A percentile compares a stretch with the other conserved stretches of the same genome.
phyloP scores from a whole-genome alignment of 2,113 vertebrate species.

The Mustela lutreola region DNA sequence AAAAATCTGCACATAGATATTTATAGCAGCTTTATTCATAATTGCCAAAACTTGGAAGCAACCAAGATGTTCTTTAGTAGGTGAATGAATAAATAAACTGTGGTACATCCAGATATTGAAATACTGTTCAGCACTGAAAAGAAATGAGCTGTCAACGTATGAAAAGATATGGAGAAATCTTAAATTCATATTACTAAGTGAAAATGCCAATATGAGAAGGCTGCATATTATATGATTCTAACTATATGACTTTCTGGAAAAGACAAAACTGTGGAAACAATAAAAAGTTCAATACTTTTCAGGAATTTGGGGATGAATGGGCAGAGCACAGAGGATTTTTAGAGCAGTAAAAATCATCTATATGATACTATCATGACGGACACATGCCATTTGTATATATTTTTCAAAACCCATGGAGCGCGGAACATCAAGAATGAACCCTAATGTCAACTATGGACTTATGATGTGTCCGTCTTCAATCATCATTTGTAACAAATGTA shows the following conservation, averaged over 20 bases:
- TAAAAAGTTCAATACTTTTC: neutral
- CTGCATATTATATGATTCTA: neutral
- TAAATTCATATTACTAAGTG: neutral
- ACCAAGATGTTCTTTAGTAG: neutral
- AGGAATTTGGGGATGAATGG: neutral
- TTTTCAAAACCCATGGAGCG: neutral
- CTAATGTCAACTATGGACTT: neutral
- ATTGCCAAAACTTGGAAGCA: neutral
- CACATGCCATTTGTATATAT: neutral
- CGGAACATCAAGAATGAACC: neutral
- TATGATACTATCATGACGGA: neutral
- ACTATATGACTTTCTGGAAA: neutral
- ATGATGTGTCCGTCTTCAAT: neutral
- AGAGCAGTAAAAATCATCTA: neutral
- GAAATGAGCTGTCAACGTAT: neutral
- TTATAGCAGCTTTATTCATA: neutral
- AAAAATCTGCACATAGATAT: neutral
- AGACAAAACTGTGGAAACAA: neutral
- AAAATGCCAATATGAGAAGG: neutral
- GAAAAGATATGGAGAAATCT: neutral
- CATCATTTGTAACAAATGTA: neutral
- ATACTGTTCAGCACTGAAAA: neutral
- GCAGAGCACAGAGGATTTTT: neutral
- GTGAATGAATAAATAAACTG: neutral
- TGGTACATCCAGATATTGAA: neutral